phyloP scores from a whole-genome alignment of 1,140 invertebrate species.

The Grapholita molesta region DNA sequence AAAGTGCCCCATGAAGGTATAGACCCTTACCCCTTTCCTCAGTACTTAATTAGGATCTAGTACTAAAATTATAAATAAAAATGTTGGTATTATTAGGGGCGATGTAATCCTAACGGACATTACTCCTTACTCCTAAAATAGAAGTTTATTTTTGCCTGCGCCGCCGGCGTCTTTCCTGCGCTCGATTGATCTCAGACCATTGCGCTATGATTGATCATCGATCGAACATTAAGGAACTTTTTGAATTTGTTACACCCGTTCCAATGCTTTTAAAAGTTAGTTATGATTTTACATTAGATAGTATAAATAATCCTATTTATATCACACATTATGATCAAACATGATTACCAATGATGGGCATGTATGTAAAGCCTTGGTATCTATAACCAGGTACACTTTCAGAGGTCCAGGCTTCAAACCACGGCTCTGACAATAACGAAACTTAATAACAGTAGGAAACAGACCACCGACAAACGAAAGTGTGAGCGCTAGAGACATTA shows the following conservation, averaged over 20 bases:
- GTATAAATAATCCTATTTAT: too few species aligned
- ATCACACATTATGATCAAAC: too few species aligned
- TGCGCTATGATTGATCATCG: not conserved
- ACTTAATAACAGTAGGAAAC: too few species aligned
- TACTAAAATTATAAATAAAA: not conserved
- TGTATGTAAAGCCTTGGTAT: too few species aligned
- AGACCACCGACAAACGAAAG: too few species aligned
- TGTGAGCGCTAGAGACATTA: too few species aligned
- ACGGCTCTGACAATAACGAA: too few species aligned
- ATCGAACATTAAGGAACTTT: not conserved
- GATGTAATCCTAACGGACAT: not conserved
- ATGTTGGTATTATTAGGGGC: not conserved
- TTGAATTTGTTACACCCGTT: not conserved
- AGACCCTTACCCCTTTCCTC: too few species aligned
- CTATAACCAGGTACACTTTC: too few species aligned
- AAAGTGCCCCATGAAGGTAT: too few species aligned
- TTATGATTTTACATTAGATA: not conserved
- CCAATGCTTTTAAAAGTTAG: not conserved
- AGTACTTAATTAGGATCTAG: not conserved
- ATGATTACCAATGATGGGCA: too few species aligned
- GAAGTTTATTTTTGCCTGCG: not conserved
- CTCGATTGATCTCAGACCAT: not conserved
- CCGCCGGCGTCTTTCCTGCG: not conserved
- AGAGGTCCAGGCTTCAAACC: too few species aligned
- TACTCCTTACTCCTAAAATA: conserved; percentile 1